Conservation (phyloP, 1,140 invertebrate genomes). For the Drosophila sechellia region DNA sequence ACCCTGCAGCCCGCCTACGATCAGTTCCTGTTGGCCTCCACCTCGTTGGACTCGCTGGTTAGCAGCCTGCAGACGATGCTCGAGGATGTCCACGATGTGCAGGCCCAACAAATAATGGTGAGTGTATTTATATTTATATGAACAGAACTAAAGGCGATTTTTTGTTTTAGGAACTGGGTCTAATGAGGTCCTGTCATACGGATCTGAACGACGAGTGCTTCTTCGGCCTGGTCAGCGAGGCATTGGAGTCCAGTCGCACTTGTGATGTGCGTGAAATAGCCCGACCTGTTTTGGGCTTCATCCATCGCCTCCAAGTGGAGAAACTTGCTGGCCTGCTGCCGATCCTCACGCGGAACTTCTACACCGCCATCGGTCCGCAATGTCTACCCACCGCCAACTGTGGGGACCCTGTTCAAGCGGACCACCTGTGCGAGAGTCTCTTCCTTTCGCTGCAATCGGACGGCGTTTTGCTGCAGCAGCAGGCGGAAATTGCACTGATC, state of each 20-base stretch:
- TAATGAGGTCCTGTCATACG: constrained; percentile 30
- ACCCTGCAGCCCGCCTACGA: constrained; percentile 40
- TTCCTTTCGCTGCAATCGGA: constrained; percentile 60
- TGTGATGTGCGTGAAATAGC: constrained; percentile 56
- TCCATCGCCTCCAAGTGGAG: constrained; percentile 43
- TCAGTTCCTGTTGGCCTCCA: constrained; percentile 39
- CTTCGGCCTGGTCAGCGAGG: constrained; percentile 55
- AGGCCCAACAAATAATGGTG: constrained; percentile 55
- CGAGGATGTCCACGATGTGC: constrained; percentile 43
- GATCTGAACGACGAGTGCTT: constrained; percentile 42
- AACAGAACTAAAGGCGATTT: neutral
- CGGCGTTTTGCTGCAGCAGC: constrained; percentile 38
- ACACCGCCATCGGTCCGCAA: constrained; percentile 18
- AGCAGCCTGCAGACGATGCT: constrained; percentile 40
- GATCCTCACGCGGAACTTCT: constrained; percentile 37
- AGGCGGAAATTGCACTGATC: constrained; percentile 44
- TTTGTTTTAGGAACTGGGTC: constrained; percentile 25
- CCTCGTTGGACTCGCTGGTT: constrained; percentile 14
- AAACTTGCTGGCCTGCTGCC: constrained; percentile 45
- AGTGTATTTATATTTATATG: neutral
- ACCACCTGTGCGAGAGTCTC: constrained; percentile 52
- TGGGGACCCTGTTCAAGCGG: constrained; percentile 16
- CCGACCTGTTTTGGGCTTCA: constrained; percentile 21
- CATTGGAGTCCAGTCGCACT: constrained; percentile 28
- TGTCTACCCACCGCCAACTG: constrained; percentile 18